Evolutionary conservation across 2,888 invertebrate species (phyloP), one percentile per base, ranked within the genome.

Genomic region (Hyppa rectilinea): DNA sequence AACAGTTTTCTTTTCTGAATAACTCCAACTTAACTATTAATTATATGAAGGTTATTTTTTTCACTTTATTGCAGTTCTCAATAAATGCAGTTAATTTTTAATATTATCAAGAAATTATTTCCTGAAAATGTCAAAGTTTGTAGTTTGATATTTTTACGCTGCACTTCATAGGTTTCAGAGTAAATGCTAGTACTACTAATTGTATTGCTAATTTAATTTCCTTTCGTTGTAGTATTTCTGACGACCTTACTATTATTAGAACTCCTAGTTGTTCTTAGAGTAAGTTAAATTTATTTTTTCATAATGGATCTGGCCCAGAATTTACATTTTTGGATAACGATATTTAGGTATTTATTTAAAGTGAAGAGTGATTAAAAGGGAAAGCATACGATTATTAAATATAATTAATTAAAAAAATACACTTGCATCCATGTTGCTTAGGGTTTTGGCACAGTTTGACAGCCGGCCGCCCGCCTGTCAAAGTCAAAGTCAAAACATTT

Each of bases 11-110:
- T 49, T 71, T 49, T 17, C 29, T 38, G 14, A 70, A 61, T 12
- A 29, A 49, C 14, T 43, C n/a, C 5, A 38, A 49, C 53, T 23
- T 29, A 38, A 40, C 73, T 12, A 20, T 59, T 50, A 26, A 50
- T 50, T 61, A 56, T 26, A n/a, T n/a, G n/a, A n/a, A n/a, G 12
- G 23, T 34, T 43, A 23, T 74, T 76, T 65, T 17, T 62, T 70
- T 52, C 47, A 38, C 0, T 40, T 29, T 61, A 67, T 63, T 59
- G 34, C 72, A 47, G 6, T 52, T 52, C 10, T 29, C 3, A 26
- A 67, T 34, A 59, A 47, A 26, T 20, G 14, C 12, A 53, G 63
- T 52, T 43, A 38, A n/a, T 66, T 71, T 75, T 55, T 53, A 43
- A 63, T 40, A 43, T 45, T 40, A 43, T 45, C 10, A 14, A 63